Conservation (phyloP, 2,888 invertebrate species). For the Maniola hyperantus region DNA sequence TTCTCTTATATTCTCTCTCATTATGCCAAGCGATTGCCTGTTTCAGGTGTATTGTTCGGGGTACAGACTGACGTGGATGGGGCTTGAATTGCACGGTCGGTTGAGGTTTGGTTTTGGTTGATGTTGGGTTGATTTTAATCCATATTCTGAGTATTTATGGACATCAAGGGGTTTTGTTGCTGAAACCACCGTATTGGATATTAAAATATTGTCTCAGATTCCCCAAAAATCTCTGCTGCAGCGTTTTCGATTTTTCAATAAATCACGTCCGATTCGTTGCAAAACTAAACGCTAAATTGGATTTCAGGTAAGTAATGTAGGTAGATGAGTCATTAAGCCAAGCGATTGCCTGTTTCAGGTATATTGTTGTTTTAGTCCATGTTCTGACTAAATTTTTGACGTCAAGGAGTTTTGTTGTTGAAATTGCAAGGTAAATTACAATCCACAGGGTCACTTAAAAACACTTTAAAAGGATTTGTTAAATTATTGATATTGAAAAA, state of each 20-base stretch:
- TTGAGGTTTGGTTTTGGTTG: slow-evolving; percentile 15
- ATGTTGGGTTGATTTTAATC: neutral
- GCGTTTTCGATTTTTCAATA: neutral
- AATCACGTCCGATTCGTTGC: neutral
- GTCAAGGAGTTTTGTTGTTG: too few relatives aligned
- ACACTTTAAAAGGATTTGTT: too few relatives aligned
- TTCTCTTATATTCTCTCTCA: slow-evolving; percentile 53
- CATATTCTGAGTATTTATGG: neutral
- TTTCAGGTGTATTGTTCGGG: slow-evolving; percentile 62
- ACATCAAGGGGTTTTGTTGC: too few relatives aligned
- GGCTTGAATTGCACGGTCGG: neutral
- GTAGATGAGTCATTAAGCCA: neutral
- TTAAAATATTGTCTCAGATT: neutral
- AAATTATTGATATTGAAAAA: too few relatives aligned
- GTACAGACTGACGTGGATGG: slow-evolving; percentile 22
- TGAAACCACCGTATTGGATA: too few relatives aligned
- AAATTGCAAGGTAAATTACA: too few relatives aligned
- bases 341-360: neutral
- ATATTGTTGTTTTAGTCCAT: too few relatives aligned
- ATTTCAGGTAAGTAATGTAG: neutral
- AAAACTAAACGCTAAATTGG: neutral
- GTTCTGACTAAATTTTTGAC: too few relatives aligned
- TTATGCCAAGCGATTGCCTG: slow-evolving; percentile 66
- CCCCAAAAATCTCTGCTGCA: neutral
- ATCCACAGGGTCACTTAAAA: too few relatives aligned